A percentile compares a stretch with the other conserved stretches of the same genome.
phyloP scores from a whole-genome alignment of 2,797 vertebrate genomes.

The Sebastes alutus region DNA sequence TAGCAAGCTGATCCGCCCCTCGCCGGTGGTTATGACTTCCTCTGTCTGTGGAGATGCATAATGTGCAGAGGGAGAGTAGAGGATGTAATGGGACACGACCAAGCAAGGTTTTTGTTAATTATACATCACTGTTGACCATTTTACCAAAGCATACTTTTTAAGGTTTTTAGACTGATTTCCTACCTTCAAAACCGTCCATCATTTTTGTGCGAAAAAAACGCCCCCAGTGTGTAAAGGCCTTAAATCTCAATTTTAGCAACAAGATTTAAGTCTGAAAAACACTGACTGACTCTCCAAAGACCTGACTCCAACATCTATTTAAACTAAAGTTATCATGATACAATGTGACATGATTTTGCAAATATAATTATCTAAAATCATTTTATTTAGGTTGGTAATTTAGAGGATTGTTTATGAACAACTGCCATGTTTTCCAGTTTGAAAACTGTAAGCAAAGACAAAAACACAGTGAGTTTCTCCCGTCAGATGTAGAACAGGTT shows the following conservation, averaged over 20 bases:
- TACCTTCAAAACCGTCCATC: not conserved
- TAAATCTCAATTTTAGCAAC: no score
- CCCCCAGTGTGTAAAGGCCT: no score
- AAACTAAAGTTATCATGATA: not conserved
- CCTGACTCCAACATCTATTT: not conserved
- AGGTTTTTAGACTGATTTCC: not conserved
- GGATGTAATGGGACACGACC: not conserved
- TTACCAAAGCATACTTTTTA: not conserved
- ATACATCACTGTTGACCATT: not conserved
- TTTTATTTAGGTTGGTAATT: not conserved
- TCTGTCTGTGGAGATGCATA: conserved; percentile 81
- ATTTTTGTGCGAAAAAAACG: not conserved
- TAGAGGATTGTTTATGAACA: not conserved
- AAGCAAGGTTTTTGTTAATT: not conserved
- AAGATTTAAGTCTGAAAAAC: not conserved
- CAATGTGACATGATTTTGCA: not conserved
- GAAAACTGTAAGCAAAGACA: not conserved
- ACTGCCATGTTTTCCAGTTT: not conserved
- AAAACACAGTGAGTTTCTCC: not conserved
- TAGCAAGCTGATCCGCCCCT: conserved; percentile 86
- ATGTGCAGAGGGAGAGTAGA: conserved; percentile 54
- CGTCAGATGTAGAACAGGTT: not conserved
- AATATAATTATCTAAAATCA: not conserved
- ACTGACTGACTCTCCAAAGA: not conserved
- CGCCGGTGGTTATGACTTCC: conserved; percentile 80